Conservation (phyloP, 2,888 invertebrate genomes). For the Anthrax anthrax region DNA sequence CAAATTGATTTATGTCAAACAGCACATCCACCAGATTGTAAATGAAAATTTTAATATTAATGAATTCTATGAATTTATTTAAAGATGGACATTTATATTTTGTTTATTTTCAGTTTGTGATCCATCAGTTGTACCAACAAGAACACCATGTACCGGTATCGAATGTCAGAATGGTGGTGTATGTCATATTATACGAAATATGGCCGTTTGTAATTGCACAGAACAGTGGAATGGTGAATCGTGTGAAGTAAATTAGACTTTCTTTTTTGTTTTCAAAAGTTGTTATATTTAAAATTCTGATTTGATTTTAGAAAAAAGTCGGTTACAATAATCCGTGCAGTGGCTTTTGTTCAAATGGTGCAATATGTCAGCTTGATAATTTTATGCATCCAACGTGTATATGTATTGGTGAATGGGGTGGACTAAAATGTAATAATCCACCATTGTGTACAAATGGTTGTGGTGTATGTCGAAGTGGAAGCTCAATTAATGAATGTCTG, state of each 20-base stretch:
- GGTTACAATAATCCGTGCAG: conserved; percentile 49
- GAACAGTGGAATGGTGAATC: conserved; percentile 40
- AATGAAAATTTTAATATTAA: conserved; percentile 1
- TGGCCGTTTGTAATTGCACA: conserved; percentile 41
- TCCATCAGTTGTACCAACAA: conserved; percentile 20
- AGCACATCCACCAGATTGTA: conserved; percentile 27
- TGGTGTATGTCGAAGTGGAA: conserved; percentile 28
- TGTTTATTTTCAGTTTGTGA: conserved; percentile 21
- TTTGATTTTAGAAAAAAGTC: conserved; percentile 33
- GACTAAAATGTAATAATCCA: conserved; percentile 39
- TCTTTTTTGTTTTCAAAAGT: background rate
- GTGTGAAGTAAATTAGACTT: conserved; percentile 35
- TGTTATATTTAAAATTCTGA: background rate
- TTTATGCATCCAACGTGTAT: conserved; percentile 38
- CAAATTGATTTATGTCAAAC: conserved; percentile 39
- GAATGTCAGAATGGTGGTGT: conserved; percentile 41
- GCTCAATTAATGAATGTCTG: conserved; percentile 33
- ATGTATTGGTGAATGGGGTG: conserved; percentile 44
- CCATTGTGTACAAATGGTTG: conserved; percentile 29
- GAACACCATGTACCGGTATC: conserved; percentile 30
- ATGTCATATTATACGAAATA: conserved; percentile 36
- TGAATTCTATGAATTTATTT: background rate
- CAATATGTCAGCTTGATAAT: conserved; percentile 42
- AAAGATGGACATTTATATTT: background rate
- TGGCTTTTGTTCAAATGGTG: conserved; percentile 41